phyloP scores from a whole-genome alignment of 2,888 invertebrate genomes.

The Drosophila falleni region DNA sequence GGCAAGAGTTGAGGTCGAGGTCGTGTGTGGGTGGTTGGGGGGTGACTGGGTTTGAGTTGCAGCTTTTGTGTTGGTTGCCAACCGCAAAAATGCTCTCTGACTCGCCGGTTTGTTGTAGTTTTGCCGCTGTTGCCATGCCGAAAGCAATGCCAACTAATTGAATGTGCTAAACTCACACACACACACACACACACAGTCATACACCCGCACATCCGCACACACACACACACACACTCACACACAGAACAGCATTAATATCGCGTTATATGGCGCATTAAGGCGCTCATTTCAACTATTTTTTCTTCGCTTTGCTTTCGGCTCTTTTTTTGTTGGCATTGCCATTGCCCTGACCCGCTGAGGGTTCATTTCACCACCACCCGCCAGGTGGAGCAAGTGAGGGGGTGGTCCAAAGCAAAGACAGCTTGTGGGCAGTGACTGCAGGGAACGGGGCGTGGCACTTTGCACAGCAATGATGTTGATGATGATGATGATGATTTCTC shows the following conservation, averaged over 20 bases:
- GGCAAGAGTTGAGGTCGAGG: conserved; percentile 66
- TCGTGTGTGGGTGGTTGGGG: conserved; percentile 25
- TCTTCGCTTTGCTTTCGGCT: conserved; percentile 17
- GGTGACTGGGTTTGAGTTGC: conserved; percentile 12
- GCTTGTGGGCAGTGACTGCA: neutral
- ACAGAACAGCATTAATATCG: conserved; percentile 55
- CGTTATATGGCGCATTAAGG: conserved; percentile 74
- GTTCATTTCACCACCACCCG: conserved; percentile 36
- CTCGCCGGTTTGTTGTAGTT: conserved; percentile 39
- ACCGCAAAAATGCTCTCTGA: conserved; percentile 68
- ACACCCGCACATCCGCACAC: conserved; percentile 12
- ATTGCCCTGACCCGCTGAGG: conserved; percentile 39
- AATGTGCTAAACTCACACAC: conserved; percentile 64
- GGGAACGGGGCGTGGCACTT: conserved; percentile 20
- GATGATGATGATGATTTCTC: conserved; percentile 66
- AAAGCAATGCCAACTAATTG: conserved; percentile 77
- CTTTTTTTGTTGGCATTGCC: conserved; percentile 29
- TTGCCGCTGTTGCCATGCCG: conserved; percentile 54
- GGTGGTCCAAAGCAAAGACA: conserved; percentile 45
- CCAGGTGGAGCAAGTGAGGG: conserved; percentile 23
- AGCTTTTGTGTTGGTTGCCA: conserved; percentile 65
- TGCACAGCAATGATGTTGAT: conserved; percentile 17
- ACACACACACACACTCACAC: conserved; percentile 7
- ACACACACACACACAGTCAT: conserved; percentile 14
- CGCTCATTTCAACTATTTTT: conserved; percentile 61